Evolutionary conservation across 2,797 vertebrate genomes (phyloP).

Genomic region (Sebastes baramenuke): DNA sequence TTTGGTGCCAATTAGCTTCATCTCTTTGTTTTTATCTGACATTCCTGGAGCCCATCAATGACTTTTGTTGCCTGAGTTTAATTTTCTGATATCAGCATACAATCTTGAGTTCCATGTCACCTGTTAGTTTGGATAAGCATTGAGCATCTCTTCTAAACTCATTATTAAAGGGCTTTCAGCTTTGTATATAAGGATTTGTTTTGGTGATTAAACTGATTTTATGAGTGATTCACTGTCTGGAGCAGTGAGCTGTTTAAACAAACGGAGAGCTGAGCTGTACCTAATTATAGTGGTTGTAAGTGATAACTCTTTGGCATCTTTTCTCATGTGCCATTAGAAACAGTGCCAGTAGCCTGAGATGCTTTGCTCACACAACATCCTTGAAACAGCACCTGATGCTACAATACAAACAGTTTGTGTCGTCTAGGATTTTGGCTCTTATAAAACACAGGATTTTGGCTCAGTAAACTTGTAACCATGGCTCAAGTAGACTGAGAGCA

Average conservation of each 20-base stretch:
- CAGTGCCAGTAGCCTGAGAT: not conserved
- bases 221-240: not conserved
- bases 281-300: not conserved
- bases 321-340: not conserved
- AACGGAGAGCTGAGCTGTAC: not conserved
- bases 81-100: not conserved
- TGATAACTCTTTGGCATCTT: not conserved
- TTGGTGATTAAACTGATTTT: not conserved
- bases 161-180: not conserved
- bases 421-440: not conserved
- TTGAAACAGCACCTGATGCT: not conserved
- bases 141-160: not conserved
- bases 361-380: not conserved
- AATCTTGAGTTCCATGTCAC: not conserved
- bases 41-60: not conserved
- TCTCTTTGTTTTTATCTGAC: not conserved
- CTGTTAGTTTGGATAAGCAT: not conserved
- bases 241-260: not conserved
- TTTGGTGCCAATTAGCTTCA: not conserved
- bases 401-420: not conserved
- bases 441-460: not conserved
- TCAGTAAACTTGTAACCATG: not conserved
- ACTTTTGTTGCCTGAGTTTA: not conserved
- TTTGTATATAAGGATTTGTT: not conserved
- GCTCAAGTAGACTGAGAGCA: not conserved